Evolutionary conservation across 2,797 vertebrate genomes (phyloP).

Genomic region (Bradypodion pumilum): DNA sequence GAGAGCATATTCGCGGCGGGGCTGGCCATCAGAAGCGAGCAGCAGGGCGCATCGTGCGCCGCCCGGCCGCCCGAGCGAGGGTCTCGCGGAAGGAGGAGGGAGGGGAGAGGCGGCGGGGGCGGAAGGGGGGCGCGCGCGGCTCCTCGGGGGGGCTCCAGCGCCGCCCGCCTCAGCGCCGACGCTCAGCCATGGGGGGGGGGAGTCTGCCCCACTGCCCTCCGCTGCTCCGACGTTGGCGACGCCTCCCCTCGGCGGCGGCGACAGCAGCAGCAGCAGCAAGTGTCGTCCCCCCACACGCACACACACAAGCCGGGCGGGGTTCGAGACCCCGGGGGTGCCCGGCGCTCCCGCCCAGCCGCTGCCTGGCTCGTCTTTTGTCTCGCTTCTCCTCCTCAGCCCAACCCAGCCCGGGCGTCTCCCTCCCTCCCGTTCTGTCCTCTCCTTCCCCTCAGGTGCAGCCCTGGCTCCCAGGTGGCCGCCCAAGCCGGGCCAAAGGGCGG

Average conservation of each 20-base stretch:
- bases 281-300: no score
- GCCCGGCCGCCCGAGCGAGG: constrained; percentile 50
- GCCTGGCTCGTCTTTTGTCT: constrained; percentile 41
- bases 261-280: constrained; percentile 26
- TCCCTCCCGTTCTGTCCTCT: background rate
- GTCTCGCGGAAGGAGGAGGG: constrained; percentile 56
- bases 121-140: constrained; percentile 49
- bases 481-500: background rate
- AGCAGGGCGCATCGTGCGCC: constrained; percentile 79
- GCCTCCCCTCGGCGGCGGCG: background rate
- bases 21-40: constrained; percentile 72
- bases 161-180: constrained; percentile 38
- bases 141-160: constrained; percentile 48
- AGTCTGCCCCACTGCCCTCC: constrained; percentile 21
- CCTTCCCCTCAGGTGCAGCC: constrained; percentile 5
- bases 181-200: constrained; percentile 56
- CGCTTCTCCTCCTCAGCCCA: background rate
- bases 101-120: constrained; percentile 54
- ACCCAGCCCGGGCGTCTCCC: background rate
- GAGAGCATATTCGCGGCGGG: constrained; percentile 83
- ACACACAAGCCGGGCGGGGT: background rate
- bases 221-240: constrained; percentile 13
- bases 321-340: constrained; percentile 1
- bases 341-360: constrained; percentile 21
- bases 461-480: background rate